Evolutionary conservation across 2,797 vertebrate genomes (phyloP).

Genomic region (Enteromius trimaculatus): DNA sequence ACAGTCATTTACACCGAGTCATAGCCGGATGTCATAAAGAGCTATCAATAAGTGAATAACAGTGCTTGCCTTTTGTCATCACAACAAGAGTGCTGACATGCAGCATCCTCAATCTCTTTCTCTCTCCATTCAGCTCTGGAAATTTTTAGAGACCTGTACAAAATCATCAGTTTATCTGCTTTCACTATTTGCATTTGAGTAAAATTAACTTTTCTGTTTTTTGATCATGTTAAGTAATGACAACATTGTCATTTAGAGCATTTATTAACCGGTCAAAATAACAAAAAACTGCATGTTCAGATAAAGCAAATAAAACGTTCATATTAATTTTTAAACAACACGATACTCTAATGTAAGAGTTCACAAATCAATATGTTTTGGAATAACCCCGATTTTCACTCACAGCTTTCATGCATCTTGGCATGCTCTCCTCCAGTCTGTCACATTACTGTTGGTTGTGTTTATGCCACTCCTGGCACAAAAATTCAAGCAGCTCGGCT

Average conservation of each 20-base stretch:
- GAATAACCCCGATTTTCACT: background rate
- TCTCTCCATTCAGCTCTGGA: background rate
- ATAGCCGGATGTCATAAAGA: background rate
- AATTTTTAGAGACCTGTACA: background rate
- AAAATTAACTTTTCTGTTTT: background rate
- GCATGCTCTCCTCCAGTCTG: background rate
- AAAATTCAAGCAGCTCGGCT: background rate
- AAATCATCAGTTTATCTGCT: background rate
- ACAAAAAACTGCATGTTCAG: background rate
- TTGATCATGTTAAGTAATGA: background rate
- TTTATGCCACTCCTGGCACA: background rate
- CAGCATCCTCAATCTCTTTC: background rate
- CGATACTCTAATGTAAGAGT: background rate
- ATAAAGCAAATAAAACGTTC: background rate
- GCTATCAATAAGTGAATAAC: background rate
- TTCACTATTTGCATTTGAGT: background rate
- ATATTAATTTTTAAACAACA: background rate
- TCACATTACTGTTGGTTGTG: background rate
- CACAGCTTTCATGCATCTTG: background rate
- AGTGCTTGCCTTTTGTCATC: background rate
- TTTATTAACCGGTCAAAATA: background rate
- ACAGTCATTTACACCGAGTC: background rate
- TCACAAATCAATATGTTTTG: background rate
- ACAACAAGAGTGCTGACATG: background rate
- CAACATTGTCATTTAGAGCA: background rate